Conservation (phyloP, 2,888 invertebrate genomes). For the Melanostoma mellinum region DNA sequence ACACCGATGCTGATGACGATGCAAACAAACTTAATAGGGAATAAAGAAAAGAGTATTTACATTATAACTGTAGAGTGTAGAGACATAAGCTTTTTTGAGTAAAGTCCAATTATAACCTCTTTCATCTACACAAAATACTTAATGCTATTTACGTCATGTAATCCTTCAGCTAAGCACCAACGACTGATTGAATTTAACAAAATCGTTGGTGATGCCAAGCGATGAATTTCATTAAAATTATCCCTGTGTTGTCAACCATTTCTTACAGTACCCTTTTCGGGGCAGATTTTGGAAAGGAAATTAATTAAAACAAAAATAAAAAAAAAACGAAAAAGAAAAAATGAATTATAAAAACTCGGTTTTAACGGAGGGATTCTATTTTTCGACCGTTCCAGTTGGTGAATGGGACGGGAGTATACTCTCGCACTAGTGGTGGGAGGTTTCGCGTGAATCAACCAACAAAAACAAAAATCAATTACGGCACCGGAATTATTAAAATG, state of each 20-base stretch:
- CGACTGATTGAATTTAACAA: slow-evolving; percentile 65
- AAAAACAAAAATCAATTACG: slow-evolving; percentile 34
- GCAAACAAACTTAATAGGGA: too few relatives aligned
- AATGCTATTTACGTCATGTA: slow-evolving; percentile 57
- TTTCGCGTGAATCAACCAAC: background rate
- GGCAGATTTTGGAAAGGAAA: slow-evolving; percentile 60
- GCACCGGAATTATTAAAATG: slow-evolving; percentile 53
- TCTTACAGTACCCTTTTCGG: slow-evolving; percentile 28
- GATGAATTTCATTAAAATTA: slow-evolving; percentile 71
- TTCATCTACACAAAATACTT: slow-evolving; percentile 36
- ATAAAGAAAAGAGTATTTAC: too few relatives aligned
- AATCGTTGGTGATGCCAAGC: slow-evolving; percentile 64
- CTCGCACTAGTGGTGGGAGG: background rate
- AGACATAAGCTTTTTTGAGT: slow-evolving; percentile 34
- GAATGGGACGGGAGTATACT: background rate
- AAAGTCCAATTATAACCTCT: slow-evolving; percentile 49
- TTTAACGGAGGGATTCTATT: slow-evolving; percentile 47
- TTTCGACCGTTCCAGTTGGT: slow-evolving; percentile 40
- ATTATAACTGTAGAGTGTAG: background rate
- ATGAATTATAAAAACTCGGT: background rate
- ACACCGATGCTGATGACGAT: too few relatives aligned
- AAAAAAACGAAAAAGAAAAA: background rate
- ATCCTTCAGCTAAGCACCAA: slow-evolving; percentile 51
- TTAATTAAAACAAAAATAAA: slow-evolving; percentile 66
- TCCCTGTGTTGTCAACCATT: slow-evolving; percentile 62